Percentiles rank a stretch among this genome's conserved stretches.
phyloP scores from a whole-genome alignment of 2,888 invertebrate genomes.

The Protonemura montana region DNA sequence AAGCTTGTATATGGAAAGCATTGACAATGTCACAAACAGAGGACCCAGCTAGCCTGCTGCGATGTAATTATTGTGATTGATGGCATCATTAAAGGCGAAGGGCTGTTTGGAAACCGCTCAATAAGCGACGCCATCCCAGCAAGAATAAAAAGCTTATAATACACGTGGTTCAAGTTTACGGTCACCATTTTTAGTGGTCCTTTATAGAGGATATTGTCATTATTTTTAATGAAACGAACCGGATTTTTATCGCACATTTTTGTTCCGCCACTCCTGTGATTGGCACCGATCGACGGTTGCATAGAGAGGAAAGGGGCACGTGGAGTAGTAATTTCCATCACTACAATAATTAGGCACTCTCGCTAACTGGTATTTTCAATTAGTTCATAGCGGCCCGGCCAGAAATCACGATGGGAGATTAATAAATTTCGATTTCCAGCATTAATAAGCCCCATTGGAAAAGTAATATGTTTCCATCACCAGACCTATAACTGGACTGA shows the following conservation, averaged over 20 bases:
- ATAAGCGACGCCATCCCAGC: not conserved
- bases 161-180: not conserved
- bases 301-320: not conserved
- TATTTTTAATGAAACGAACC: not conserved
- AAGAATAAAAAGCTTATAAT: not conserved
- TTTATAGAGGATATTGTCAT: not conserved
- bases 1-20: not conserved
- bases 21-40: not conserved
- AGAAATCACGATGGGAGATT: not conserved
- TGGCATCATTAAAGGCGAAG: not conserved
- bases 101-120: not conserved
- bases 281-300: not conserved
- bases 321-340: not conserved
- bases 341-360: not conserved
- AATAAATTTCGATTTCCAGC: not conserved
- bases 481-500: not conserved
- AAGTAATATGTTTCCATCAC: not conserved
- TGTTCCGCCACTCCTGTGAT: not conserved
- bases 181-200: not conserved
- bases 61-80: slow-evolving; percentile 4
- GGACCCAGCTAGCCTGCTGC: not conserved
- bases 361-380: not conserved
- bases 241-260: not conserved
- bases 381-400: not conserved
- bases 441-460: not conserved